Percentiles rank a stretch among this genome's conserved stretches.
These are phyloP conservation scores for Phortica variegata DNA, from an alignment of 1,140 invertebrate species.

Conservation along the genomic window DNA sequence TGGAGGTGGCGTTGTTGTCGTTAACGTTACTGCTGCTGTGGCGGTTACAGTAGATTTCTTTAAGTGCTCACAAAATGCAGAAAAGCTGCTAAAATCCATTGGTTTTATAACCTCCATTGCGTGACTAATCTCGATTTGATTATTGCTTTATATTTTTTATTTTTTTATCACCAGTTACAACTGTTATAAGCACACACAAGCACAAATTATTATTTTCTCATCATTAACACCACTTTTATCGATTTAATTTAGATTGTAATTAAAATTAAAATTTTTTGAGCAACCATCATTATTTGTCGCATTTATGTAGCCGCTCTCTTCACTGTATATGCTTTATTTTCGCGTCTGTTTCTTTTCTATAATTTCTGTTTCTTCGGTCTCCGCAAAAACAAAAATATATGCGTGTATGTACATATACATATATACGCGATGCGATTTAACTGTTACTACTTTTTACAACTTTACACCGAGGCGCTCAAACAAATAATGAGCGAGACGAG, in stretches of 20 bases:
- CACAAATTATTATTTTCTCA: constrained; percentile 1
- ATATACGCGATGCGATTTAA: constrained; percentile 11
- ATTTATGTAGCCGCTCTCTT: too few species aligned
- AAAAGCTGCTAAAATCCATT: constrained; percentile 56
- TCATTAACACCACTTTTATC: too few species aligned
- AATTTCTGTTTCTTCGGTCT: too few species aligned
- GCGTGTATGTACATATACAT: constrained; percentile 11
- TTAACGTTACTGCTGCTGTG: constrained; percentile 19
- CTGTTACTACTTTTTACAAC: constrained; percentile 50
- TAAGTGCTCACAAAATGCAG: constrained; percentile 53
- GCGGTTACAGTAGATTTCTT: constrained; percentile 46
- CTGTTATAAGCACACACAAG: constrained; percentile 9
- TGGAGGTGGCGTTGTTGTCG: constrained; percentile 16
- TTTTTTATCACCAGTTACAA: constrained; percentile 12
- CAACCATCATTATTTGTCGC: too few species aligned
- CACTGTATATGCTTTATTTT: constrained; percentile 7
- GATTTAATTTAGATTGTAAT: too few species aligned
- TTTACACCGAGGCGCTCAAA: constrained; percentile 57
- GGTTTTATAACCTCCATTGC: constrained; percentile 56
- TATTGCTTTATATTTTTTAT: too few species aligned
- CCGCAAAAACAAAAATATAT: too few species aligned
- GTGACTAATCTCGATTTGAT: neutral
- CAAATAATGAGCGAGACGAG: constrained; percentile 57
- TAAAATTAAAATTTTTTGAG: too few species aligned
- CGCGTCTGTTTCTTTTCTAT: neutral